phyloP scores from a whole-genome alignment of 2,888 invertebrate species.

The Cataglyphis rosenhaueri region DNA sequence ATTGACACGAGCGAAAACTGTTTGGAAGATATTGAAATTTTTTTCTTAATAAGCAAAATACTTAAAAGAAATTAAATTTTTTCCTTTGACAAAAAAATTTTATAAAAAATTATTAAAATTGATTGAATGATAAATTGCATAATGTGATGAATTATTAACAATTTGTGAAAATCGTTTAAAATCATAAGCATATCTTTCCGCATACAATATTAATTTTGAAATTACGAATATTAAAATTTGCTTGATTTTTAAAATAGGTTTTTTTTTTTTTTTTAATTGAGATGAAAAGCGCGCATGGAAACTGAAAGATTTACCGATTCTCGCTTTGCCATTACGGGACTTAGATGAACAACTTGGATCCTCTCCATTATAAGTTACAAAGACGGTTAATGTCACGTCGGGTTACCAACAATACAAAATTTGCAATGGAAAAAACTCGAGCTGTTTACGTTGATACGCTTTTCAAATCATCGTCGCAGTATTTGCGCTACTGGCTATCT shows the following conservation, averaged over 20 bases:
- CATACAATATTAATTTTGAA: background rate
- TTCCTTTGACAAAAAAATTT: background rate
- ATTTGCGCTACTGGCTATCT: background rate
- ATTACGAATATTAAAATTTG: background rate
- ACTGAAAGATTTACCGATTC: conserved; percentile 9
- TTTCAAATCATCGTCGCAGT: background rate
- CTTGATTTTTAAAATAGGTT: background rate
- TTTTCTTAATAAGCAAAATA: background rate
- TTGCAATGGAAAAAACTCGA: conserved; percentile 76
- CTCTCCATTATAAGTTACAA: conserved; percentile 32
- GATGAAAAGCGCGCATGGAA: background rate
- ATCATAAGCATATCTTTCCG: background rate
- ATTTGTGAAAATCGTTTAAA: background rate
- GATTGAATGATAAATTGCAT: background rate
- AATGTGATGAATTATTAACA: background rate
- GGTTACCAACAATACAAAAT: conserved; percentile 77
- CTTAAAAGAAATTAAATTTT: background rate
- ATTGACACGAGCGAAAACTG: background rate
- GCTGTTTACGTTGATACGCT: conserved; percentile 19
- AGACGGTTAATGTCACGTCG: conserved; percentile 72
- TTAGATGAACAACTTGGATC: background rate
- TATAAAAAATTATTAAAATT: background rate
- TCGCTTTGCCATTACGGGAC: background rate
- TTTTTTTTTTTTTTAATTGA: background rate
- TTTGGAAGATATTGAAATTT: background rate